Conservation (phyloP, 2,113 vertebrate species). For the Semnornis frantzii region DNA sequence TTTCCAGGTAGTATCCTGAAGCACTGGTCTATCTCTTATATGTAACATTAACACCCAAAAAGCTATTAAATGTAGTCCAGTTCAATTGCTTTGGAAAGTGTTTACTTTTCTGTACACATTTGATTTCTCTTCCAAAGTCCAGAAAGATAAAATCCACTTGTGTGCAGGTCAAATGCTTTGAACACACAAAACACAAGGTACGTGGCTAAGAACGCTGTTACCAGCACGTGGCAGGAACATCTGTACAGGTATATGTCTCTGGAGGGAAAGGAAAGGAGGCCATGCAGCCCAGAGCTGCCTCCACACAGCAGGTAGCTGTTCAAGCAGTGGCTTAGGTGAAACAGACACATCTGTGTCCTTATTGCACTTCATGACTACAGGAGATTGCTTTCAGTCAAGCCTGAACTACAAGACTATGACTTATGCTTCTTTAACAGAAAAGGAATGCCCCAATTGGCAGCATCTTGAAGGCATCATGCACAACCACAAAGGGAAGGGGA, state of each 20-base stretch:
- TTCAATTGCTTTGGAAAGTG: conserved; percentile 42
- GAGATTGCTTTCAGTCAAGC: conserved; percentile 1
- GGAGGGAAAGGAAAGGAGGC: not conserved
- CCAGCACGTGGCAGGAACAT: conserved; percentile 21
- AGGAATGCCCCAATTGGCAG: not conserved
- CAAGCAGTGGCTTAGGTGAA: not conserved
- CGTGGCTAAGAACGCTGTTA: conserved; percentile 7
- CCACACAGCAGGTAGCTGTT: not conserved
- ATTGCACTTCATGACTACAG: not conserved
- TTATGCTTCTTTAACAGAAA: not conserved
- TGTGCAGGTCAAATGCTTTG: conserved; percentile 7
- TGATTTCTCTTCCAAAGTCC: conserved; percentile 32
- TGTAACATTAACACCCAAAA: conserved; percentile 25
- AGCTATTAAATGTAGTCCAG: conserved; percentile 1
- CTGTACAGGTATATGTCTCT: conserved; percentile 12
- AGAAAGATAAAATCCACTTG: conserved; percentile 60
- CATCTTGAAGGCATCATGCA: not conserved
- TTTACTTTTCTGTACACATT: conserved; percentile 36
- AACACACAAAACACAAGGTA: conserved; percentile 2
- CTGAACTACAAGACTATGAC: not conserved
- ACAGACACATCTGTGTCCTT: not conserved
- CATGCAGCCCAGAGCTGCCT: conserved; percentile 50
- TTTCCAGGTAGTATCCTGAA: conserved; percentile 5
- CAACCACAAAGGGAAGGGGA: not conserved
- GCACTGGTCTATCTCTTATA: not conserved